Evolutionary conservation across 2,113 vertebrate species (phyloP), one percentile per base, ranked within the genome.

Genomic region (Nothoprocta pentlandii): DNA sequence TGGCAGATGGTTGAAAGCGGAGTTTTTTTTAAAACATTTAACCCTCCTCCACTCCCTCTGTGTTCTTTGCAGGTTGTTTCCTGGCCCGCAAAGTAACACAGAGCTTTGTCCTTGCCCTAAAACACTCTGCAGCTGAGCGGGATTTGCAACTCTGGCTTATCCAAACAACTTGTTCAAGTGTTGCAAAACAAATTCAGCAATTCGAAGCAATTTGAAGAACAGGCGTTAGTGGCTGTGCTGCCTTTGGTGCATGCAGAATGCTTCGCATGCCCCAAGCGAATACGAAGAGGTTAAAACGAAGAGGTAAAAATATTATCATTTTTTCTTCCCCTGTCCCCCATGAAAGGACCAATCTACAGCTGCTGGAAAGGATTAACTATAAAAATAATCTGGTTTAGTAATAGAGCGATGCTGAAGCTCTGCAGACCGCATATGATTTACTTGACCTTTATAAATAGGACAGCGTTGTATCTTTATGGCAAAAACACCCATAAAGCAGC

Each of bases 401-500:
- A 84, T 53, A 67, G 41, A 12, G 54, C 53, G 68, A 34, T 83
- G 64, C 67, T 92, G 66, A 39, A 53, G 73, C 82, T 94, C 51
- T 49, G n/a, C 68, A 77, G 79, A 14, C 76, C 77, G 71, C 85
- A 67, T 53, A 71, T 64, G 64, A 39, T 92, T 95, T 92, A 78
- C 88, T 88, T 88, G 85, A 85, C 85, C 64, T 95, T 83, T 94
- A 93, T 82, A 93, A 91, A 91, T 54, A 89, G 90, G 95, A 70
- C 70, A 89, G 44, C 61, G 20, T 46, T 49, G 30, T 74, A 46
- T 85, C 58, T 80, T 64, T 89, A 7, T 36, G 66, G 85, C 9
- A 59, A 81, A 69, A 61, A 80, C n/a, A 5, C 6, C 1, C 17
- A 16, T 82, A 66, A 85, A 82, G 59, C 12, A 85, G 67, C 58